phyloP scores from a whole-genome alignment of 2,797 vertebrate species.

The Scyliorhinus canicula region DNA sequence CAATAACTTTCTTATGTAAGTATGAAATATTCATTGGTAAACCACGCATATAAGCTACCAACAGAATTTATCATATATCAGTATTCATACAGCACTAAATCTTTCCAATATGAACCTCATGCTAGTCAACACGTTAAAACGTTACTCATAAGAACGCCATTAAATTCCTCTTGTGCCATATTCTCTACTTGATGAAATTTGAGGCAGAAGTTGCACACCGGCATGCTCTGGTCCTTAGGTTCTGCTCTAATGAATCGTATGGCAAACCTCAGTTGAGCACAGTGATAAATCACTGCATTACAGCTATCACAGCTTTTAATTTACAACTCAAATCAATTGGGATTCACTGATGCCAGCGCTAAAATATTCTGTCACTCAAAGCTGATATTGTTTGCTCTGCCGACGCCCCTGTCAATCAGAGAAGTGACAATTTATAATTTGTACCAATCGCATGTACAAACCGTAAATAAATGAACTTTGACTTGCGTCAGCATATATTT shows the following conservation, averaged over 20 bases:
- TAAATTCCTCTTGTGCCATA: background rate
- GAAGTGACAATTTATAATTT: constrained; percentile 27
- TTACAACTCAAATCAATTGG: constrained; percentile 55
- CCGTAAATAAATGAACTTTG: constrained; percentile 27
- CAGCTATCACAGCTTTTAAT: constrained; percentile 56
- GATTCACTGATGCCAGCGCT: constrained; percentile 51
- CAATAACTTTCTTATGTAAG: background rate
- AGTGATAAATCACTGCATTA: constrained; percentile 57
- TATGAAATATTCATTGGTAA: background rate
- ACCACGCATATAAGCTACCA: background rate
- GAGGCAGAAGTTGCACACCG: background rate
- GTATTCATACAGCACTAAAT: background rate
- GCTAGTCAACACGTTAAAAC: background rate
- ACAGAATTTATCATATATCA: background rate
- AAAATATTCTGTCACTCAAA: constrained; percentile 50
- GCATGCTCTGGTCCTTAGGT: constrained; percentile 17
- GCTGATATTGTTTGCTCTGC: constrained; percentile 23
- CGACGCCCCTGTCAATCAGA: constrained; percentile 29
- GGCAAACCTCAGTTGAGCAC: constrained; percentile 45
- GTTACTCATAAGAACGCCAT: background rate
- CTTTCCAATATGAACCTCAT: background rate
- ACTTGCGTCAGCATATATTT: constrained; percentile 10
- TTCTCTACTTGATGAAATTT: background rate
- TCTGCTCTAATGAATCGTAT: constrained; percentile 41
- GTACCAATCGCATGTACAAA: constrained; percentile 14